Evolutionary conservation across 2,113 vertebrate genomes (phyloP).

Genomic region (Pimephales promelas): DNA sequence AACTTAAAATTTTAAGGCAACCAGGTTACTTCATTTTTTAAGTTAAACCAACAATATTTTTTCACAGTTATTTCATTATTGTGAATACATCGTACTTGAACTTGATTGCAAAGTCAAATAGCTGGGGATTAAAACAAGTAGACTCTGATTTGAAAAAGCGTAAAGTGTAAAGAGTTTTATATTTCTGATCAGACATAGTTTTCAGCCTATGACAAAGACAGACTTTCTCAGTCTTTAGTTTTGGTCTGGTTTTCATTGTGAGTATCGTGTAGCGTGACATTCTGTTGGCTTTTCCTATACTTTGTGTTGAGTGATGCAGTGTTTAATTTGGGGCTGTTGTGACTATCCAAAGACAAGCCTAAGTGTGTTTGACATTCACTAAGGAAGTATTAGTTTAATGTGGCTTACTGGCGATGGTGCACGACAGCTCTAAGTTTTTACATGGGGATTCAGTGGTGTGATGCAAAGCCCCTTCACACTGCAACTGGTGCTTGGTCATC

Average conservation of each 20-base stretch:
- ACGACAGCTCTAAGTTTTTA: constrained; percentile 77
- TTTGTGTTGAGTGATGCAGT: constrained; percentile 68
- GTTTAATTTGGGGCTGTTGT: constrained; percentile 72
- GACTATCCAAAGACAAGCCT: constrained; percentile 67
- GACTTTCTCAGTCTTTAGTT: not conserved
- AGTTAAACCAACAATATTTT: no score
- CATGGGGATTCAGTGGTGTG: constrained; percentile 90
- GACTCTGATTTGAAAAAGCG: not conserved
- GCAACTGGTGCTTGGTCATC: constrained; percentile 27
- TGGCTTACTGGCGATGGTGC: constrained; percentile 67
- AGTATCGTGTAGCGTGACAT: constrained; percentile 24
- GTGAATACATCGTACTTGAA: not conserved
- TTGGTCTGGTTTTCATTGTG: not conserved
- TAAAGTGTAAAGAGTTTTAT: not conserved
- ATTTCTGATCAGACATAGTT: not conserved
- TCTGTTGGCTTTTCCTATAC: constrained; percentile 34
- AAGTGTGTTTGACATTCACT: constrained; percentile 49
- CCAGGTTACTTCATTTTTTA: no score
- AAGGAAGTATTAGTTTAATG: constrained; percentile 56
- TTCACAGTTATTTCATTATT: not conserved
- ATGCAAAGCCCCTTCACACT: constrained; percentile 80
- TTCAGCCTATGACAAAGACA: not conserved
- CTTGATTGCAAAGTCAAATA: not conserved
- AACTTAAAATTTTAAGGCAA: no score
- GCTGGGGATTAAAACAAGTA: not conserved